Evolutionary conservation across 2,888 invertebrate species (phyloP), one percentile per base, ranked within the genome.

Genomic region (Andrena minutula): DNA sequence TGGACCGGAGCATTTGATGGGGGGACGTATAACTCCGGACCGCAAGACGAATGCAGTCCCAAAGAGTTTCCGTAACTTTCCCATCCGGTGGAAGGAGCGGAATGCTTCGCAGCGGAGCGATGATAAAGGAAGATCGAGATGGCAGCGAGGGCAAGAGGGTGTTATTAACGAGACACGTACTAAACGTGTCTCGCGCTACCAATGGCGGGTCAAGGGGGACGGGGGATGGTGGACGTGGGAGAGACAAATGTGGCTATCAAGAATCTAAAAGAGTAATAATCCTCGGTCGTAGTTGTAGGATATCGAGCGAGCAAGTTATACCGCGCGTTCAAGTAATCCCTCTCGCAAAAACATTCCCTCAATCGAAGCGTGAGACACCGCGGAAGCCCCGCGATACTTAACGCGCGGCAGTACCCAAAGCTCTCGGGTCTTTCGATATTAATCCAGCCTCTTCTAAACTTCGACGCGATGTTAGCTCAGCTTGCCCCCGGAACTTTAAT

Each of bases 241-340:
- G 73, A 77, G 86, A 87, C 83, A 85, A 87, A 87, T 87, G 75
- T 58, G 41, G 73, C 64, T 56, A 87, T 87, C 79, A 65, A 68
- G 77, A 75, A 73, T 73, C 72, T 63, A 68, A 51, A 20, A 32
- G 32, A 41, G 76, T 79, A 79, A 85, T 87, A 85, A 86, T 87
- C 76, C 73, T 77, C 56, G 71, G 32, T 32, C 47, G 61, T 51
- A 49, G 64, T 71, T 72, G 74, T 69, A 72, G 28, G 61, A 64
- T 71, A 82, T 79, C 76, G 63, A 79, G 23, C 63, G 63, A 16
- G 20, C 35, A 23, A 6, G 26, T 23, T 60, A 70, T 64, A 60
- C 64, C 66, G 47, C 32, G 47, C 26, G 60, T 49, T 16, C 69
- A 10, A 23, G 30, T 51, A 23, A 47, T 85, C 61, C 49, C 53